phyloP scores from a whole-genome alignment of 2,797 vertebrate species.

The Bradypodion ventrale region DNA sequence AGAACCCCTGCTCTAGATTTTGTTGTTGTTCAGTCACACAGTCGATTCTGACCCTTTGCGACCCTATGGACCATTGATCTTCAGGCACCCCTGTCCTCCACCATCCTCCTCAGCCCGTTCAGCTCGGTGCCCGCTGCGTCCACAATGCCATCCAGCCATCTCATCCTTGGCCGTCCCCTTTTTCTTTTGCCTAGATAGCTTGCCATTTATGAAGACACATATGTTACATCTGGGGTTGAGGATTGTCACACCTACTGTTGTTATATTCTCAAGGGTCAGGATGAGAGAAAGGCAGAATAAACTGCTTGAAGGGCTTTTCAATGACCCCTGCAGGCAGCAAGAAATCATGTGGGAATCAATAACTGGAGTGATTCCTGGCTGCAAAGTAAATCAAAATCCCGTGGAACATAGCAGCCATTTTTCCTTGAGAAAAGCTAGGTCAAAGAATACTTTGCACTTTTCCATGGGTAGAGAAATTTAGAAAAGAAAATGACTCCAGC shows the following conservation, averaged over 20 bases:
- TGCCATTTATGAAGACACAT: not conserved
- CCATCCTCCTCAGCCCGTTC: too few relatives aligned
- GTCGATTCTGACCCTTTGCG: too few relatives aligned
- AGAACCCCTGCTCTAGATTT: too few relatives aligned
- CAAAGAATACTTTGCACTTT: not conserved
- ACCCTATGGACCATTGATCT: too few relatives aligned
- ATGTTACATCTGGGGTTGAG: not conserved
- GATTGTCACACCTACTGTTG: not conserved
- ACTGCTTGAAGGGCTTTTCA: conserved; percentile 7
- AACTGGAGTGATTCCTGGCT: not conserved
- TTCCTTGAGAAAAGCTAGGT: not conserved
- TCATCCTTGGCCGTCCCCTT: too few relatives aligned
- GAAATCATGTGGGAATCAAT: conserved; percentile 3
- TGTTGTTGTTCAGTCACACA: too few relatives aligned
- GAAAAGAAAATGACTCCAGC: not conserved
- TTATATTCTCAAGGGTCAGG: not conserved
- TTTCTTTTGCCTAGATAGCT: not conserved
- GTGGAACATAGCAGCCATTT: not conserved
- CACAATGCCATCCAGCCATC: too few relatives aligned
- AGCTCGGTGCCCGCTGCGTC: too few relatives aligned
- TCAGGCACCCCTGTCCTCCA: too few relatives aligned
- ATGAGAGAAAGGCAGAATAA: not conserved
- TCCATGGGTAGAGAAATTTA: not conserved
- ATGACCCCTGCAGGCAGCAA: not conserved
- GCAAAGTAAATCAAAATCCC: not conserved